Conservation (phyloP, 1,140 invertebrate genomes). For the Tyrophagus putrescentiae region DNA sequence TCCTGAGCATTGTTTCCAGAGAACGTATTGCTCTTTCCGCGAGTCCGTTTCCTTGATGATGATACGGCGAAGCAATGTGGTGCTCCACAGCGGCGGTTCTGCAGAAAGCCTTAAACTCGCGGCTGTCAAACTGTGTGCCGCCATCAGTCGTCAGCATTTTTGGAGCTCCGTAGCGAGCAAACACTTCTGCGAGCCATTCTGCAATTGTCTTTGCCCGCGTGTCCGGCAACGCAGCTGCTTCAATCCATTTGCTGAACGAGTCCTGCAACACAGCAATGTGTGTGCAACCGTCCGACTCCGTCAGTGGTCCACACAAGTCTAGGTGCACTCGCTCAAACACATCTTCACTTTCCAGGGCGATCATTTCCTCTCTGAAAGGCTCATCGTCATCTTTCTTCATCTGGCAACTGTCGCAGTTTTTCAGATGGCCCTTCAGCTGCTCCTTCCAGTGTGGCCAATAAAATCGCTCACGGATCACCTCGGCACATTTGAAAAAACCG, state of each 20-base stretch:
- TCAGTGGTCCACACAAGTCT: neutral
- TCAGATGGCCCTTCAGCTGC: neutral
- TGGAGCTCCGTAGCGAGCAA: neutral
- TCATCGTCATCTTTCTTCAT: neutral
- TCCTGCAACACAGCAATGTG: neutral
- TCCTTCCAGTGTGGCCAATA: constrained; percentile 14
- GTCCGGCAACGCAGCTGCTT: neutral
- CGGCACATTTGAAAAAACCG: neutral
- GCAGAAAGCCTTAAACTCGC: constrained; percentile 2
- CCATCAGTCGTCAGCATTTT: neutral
- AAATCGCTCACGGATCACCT: neutral
- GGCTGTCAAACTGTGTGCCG: neutral
- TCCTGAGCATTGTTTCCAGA: neutral
- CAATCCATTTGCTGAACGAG: neutral
- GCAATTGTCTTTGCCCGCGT: neutral
- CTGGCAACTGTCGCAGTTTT: constrained; percentile 11
- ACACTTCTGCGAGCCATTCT: neutral
- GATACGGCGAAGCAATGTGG: constrained; percentile 9
- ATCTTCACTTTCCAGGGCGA: neutral
- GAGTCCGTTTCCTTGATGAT: constrained; percentile 1
- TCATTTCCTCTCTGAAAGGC: neutral
- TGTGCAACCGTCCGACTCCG: neutral
- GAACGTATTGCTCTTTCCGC: neutral
- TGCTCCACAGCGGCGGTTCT: neutral
- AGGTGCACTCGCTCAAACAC: neutral